Evolutionary conservation across 2,888 invertebrate genomes (phyloP), one percentile per base, ranked within the genome.

Genomic region (Adelphocoris suturalis): DNA sequence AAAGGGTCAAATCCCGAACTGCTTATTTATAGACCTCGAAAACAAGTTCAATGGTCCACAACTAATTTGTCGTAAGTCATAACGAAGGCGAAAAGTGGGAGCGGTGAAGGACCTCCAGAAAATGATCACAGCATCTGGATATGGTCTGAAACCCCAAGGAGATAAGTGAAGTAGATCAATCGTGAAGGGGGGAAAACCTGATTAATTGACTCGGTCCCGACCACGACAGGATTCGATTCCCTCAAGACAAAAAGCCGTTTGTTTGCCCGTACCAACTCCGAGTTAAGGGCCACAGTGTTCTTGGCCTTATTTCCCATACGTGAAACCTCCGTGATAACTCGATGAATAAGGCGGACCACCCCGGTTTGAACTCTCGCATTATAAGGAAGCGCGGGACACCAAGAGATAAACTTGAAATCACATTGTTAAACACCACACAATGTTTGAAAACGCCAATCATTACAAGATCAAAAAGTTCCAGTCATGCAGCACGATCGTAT

Each of bases 281-380:
- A 78, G 46, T 46, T 78, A 78, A 78, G 78, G 78, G 78, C 78
- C 46, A 7, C n/a, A 47, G 46, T 47, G 78, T 37, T 78, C 78
- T 78, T 78, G 78, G 78, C 78, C 78, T 78, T 78, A 78, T 78
- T 46, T 78, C 78, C 78, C 78, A 78, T 78, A 78, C 78, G 47
- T n/a, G 76, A 76, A 76, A 37, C 76, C 27, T 37, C 76, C 76
- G 76, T 76, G 37, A 47, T 78, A 47, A 68, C 68, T 68, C 19
- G 68, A 11, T 68, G 23, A 68, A 68, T 68, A 68, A 23, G 13
- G 23, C 27, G 27, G 27, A 68, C 61, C 61, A 9, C 61, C 61
- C 61, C n/a, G 68, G 27, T 23, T 68, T 23, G 68, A 68, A 68
- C 68, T 68, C 68, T 23, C 68, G 19, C 4, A 0, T 27, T 4